A percentile compares a stretch with the other conserved stretches of the same genome.
Evolutionary conservation across 2,888 invertebrate genomes (phyloP).

Genomic region (Caenorhabditis sinica): DNA sequence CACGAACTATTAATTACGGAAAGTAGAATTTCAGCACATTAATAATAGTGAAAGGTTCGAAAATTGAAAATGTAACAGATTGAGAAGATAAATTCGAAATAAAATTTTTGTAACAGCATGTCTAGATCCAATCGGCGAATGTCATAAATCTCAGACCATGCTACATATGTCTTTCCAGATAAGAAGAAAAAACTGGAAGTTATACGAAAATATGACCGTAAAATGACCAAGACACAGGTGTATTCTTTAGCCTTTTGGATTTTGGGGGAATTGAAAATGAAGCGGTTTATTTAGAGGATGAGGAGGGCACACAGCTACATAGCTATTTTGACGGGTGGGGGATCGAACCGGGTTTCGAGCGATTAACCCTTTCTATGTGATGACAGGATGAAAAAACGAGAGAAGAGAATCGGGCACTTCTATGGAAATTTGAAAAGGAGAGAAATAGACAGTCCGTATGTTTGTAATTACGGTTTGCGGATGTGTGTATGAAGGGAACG

Average conservation of each 20-base stretch:
- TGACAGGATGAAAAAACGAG: background rate
- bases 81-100: background rate
- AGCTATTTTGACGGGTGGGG: background rate
- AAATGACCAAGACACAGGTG: background rate
- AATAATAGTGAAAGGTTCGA: background rate
- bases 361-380: slow-evolving; percentile 24
- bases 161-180: slow-evolving; percentile 1
- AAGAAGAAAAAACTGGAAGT: slow-evolving; percentile 20
- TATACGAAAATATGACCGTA: slow-evolving; percentile 2
- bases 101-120: background rate
- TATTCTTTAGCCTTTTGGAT: slow-evolving; percentile 18
- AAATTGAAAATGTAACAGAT: background rate
- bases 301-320: slow-evolving; percentile 23
- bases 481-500: background rate
- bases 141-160: background rate
- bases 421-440: slow-evolving; percentile 31
- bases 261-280: slow-evolving; percentile 11
- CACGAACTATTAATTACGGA: background rate
- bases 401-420: no score
- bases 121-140: slow-evolving; percentile 9
- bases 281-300: slow-evolving; percentile 19
- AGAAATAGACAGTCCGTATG: slow-evolving; percentile 22
- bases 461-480: slow-evolving; percentile 48
- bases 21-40: no score
- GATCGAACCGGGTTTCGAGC: slow-evolving; percentile 35